These are phyloP conservation scores for Misgurnus mizolepis DNA, from an alignment of 2,113 vertebrate genomes.

Conservation along the genomic window DNA sequence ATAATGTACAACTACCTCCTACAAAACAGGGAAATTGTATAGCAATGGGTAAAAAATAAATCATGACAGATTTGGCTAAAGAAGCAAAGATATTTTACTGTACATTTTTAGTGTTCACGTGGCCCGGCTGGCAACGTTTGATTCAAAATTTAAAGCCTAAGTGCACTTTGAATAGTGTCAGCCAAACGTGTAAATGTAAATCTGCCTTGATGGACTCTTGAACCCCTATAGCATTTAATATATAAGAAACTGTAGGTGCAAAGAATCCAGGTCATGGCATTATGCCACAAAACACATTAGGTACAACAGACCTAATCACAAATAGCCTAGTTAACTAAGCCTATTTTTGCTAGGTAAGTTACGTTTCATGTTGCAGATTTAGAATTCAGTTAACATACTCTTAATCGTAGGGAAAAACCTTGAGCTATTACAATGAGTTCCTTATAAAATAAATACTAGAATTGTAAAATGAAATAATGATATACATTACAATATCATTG, in stretches of 20 bases:
- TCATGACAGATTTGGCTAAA: no score
- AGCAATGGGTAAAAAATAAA: no score
- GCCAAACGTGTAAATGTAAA: no score
- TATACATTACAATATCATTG: background rate
- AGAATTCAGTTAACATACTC: background rate
- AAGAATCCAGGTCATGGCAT: conserved; percentile 26
- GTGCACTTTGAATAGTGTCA: no score
- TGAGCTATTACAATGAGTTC: background rate
- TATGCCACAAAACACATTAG: background rate
- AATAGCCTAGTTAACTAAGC: conserved; percentile 28
- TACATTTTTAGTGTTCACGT: no score
- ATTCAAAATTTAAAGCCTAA: no score
- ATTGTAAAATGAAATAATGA: background rate
- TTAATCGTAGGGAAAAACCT: no score
- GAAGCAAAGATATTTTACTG: no score
- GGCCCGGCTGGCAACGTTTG: no score
- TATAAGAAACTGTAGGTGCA: background rate
- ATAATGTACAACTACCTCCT: conserved; percentile 80
- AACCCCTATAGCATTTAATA: background rate
- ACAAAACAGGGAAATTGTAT: background rate
- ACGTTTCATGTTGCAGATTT: background rate
- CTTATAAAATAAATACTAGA: background rate
- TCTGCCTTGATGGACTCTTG: no score
- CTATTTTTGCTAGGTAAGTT: background rate
- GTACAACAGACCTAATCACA: conserved; percentile 7